A percentile compares a stretch with the other conserved stretches of the same genome.
phyloP scores from a whole-genome alignment of 2,113 vertebrate genomes.

The Delphinus delphis region DNA sequence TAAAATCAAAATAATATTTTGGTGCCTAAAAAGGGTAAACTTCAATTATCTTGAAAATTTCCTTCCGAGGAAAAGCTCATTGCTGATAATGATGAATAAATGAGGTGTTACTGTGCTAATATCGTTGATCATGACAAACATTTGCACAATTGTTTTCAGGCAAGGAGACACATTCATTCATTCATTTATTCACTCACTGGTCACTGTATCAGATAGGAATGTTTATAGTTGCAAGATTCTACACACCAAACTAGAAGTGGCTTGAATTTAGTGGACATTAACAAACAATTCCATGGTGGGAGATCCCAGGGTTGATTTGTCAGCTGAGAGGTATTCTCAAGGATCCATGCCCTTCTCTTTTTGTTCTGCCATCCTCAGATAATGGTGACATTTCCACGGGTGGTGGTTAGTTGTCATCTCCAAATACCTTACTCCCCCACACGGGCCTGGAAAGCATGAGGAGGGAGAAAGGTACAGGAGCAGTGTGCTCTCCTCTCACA shows the following conservation, averaged over 20 bases:
- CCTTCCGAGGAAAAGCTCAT: slow-evolving; percentile 49
- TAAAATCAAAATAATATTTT: slow-evolving; percentile 56
- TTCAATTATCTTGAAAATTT: slow-evolving; percentile 69
- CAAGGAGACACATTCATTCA: neutral
- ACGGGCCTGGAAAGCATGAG: neutral
- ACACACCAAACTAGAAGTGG: neutral
- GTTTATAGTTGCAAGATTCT: neutral
- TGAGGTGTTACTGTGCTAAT: slow-evolving; percentile 55
- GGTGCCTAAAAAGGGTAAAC: slow-evolving; percentile 39
- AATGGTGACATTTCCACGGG: neutral
- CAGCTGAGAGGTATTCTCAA: neutral
- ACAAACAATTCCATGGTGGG: neutral
- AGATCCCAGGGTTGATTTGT: neutral
- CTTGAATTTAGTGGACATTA: neutral
- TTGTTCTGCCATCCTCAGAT: neutral
- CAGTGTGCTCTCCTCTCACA: rapidly evolving
- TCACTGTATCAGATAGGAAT: neutral
- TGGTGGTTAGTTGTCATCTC: neutral
- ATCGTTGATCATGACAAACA: slow-evolving; percentile 42
- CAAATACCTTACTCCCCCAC: neutral
- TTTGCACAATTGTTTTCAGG: slow-evolving; percentile 17
- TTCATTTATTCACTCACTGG: neutral
- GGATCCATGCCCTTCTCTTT: neutral
- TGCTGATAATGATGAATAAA: slow-evolving; percentile 52
- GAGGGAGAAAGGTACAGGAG: neutral